Base-by-base conservation (phyloP, 2,113 vertebrate genomes). In the Heptranchias perlo region DNA sequence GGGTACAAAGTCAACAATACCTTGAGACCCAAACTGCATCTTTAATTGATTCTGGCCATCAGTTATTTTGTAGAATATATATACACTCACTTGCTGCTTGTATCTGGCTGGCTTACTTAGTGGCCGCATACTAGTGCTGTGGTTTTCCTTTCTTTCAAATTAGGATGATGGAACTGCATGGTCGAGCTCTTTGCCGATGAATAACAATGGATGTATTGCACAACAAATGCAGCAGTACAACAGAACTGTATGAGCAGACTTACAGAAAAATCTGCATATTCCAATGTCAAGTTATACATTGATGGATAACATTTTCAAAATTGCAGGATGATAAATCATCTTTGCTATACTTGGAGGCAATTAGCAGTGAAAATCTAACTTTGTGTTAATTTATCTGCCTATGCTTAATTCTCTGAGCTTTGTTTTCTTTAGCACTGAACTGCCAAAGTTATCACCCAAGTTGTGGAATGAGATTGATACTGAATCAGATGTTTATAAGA, bases 401-500 rank as follows among this genome's bases (percentile, higher is more conserved):
- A 39, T 61, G 21, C 64, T 89, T 86, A 69, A 82, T 4, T 67
- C 62, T 8, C 21, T 96, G 96, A 0, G 7, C 54, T 96, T 54
- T 93, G 49, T 91, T 96, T 94, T 96, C 96, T 96, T 97, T 96
- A 99, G 99, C 96, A 97, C 97, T 0, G 99, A 99, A 96, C 97
- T 98, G 18, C 87, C 97, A 84, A 96, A 97, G 73, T 97, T 97
- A 35, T 98, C 98, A 4, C 97, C 98, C 0, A 97, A 97, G 96
- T 97, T 96, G 97, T 98, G 97, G 21, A 98, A 98, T 0, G 98
- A 98, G 95, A 98, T 99, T 5, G 98, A 99, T 96, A 96, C 97
- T 44, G 98, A 99, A 96, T 99, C 99, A 0, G 99, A 99, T 18
- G 99, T 99, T 96, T 99, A 99, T 98, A 98, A 98, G 98, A 99